Base-by-base conservation (phyloP, 2,113 vertebrate genomes). In the Hemichromis elongatus region DNA sequence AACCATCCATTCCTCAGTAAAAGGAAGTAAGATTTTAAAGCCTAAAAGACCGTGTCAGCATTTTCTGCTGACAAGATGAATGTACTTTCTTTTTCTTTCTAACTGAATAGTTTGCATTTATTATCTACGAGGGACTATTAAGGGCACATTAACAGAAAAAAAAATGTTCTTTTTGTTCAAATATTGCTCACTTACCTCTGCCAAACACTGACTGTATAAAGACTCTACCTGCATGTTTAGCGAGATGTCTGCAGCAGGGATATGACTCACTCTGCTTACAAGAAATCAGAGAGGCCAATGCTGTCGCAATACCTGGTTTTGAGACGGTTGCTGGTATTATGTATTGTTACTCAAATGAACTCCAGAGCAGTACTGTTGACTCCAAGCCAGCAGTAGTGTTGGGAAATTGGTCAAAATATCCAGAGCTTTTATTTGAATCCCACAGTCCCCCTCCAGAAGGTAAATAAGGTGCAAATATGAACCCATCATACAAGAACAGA, bases 1-100 rank as follows among this genome's bases (percentile, higher is more conserved):
- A 59, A 19, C 9, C 18, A 16, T 9, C 6, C 28, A 33, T 59
- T 59, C 56, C 56, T 59, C 28, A 6, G 2, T 59, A 59, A 59
- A 59, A 19, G 56, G 56, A 59, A 59, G 0, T 59, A 10, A 33
- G 2, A 19, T 0, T 0, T 19, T 59, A 9, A 59, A 33, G 1
- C 0, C 16, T 6, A 6, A 19, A 33, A 33, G 5, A 19, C 30
- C 4, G 28, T 2, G 28, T 59, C 56, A 59, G 28, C 28, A 0
- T 33, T 59, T 33, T 59, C 16, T 59, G 56, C 56, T 10, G 16
- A 59, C 8, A 59, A 59, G 56, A 19, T 19, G 28, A 59, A 59
- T 59, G 56, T 0, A 59, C 5, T 59, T 59, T 28, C 6, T 19
- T 10, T 10, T 35, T 9, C 9, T 4, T 0, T 59, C 56, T 59